Percentiles rank a stretch among this genome's conserved stretches.
Conservation (phyloP, 2,888 invertebrate genomes). For the Phaedon cochleariae region DNA sequence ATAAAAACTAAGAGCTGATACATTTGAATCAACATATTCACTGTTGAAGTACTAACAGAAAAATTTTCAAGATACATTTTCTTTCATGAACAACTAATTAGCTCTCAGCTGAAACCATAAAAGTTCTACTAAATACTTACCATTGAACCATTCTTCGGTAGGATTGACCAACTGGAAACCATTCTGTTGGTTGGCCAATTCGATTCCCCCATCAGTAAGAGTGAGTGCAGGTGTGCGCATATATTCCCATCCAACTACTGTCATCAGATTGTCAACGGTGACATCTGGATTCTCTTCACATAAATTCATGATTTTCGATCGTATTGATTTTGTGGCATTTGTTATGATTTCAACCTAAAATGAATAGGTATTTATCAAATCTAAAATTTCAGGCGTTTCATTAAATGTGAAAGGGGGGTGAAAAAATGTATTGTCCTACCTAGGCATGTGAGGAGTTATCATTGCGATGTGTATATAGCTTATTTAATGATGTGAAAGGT, state of each 20-base stretch:
- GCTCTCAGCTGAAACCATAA: too few relatives aligned
- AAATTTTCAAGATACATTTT: too few relatives aligned
- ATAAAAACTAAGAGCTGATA: too few relatives aligned
- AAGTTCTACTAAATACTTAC: conserved; percentile 57
- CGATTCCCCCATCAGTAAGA: conserved; percentile 76
- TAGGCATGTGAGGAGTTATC: too few relatives aligned
- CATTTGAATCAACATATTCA: too few relatives aligned
- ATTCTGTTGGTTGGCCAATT: conserved; percentile 76
- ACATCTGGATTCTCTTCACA: conserved; percentile 77
- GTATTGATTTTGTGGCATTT: conserved; percentile 86
- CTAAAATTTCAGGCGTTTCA: too few relatives aligned
- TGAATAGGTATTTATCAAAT: conserved; percentile 16
- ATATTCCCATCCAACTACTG: conserved; percentile 85
- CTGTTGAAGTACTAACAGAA: too few relatives aligned
- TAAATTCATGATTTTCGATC: conserved; percentile 85
- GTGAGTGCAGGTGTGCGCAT: conserved; percentile 76
- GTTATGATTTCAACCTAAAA: conserved; percentile 81
- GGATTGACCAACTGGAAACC: conserved; percentile 89
- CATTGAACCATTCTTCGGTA: conserved; percentile 88
- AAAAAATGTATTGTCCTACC: too few relatives aligned
- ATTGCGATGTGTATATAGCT: too few relatives aligned
- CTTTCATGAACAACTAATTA: too few relatives aligned
- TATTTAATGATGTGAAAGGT: too few relatives aligned
- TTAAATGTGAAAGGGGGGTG: too few relatives aligned
- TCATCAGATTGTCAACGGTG: conserved; percentile 76